Base-by-base conservation (phyloP, 2,113 vertebrate species). In the Triplophysa dalaica region DNA sequence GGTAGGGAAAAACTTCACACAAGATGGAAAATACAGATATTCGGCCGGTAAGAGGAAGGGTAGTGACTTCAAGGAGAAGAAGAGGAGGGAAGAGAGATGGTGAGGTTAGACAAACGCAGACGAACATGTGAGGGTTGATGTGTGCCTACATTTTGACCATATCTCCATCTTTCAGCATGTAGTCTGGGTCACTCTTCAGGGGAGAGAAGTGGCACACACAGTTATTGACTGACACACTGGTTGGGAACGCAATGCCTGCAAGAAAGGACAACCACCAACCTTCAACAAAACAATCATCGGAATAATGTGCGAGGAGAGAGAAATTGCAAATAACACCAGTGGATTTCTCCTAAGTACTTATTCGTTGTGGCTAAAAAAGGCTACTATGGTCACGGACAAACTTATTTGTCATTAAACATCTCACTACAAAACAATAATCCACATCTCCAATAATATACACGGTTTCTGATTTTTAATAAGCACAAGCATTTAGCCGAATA, bases 181-280 rank as follows among this genome's bases (percentile, higher is more conserved):
- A 93, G 75, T 99, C 96, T 60, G 95, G 93, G 89, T 99, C 98
- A 1, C 96, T 99, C 95, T 96, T 98, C 92, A 99, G 91, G 8
- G 98, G 98, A 70, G 98, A 99, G 94, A 95, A 95, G 92, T 99
- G 97, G 88, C 98, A 99, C 26, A 99, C 97, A 1, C 95, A 97
- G 93, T 99, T 99, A 92, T 99, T 99, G 41, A 99, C 96, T 0
- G 97, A 99, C 86, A 99, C 94, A 87, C 97, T 96, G 64, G 98
- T 99, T 1, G 97, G 98, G 85, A 99, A 99, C 79, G 98, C 98
- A 78, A 97, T 96, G 82, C 98, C 98, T 99, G 86, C 33, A 83
- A 68, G 80, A 88, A 84, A 88, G 48, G 77, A 86, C 89, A 82
- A 77, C 48, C 75, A 79, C 62, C 75, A 73, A 73, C 78, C 70